These are phyloP conservation scores for Tapera naevia DNA, from an alignment of 2,797 vertebrate genomes.

Conservation along the genomic window DNA sequence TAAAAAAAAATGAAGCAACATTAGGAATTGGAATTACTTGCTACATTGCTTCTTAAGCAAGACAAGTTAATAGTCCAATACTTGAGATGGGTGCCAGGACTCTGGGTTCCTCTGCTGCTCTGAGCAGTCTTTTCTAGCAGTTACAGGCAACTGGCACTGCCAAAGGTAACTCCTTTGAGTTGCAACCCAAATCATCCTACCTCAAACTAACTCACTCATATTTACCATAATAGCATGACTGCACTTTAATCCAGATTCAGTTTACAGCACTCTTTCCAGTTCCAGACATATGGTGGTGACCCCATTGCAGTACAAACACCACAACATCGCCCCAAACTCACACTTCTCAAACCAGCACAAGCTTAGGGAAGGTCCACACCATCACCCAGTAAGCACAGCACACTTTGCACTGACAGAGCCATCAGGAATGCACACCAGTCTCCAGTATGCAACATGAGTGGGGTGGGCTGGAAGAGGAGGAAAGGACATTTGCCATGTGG, in stretches of 20 bases:
- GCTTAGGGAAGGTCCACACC: background rate
- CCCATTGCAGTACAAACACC: background rate
- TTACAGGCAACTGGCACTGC: background rate
- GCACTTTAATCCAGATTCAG: background rate
- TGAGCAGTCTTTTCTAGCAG: background rate
- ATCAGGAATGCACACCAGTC: background rate
- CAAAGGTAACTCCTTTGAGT: background rate
- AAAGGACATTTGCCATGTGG: background rate
- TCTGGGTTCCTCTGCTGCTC: background rate
- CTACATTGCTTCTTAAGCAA: background rate
- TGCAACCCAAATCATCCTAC: background rate
- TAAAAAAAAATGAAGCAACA: background rate
- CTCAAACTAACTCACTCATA: background rate
- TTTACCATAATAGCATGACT: background rate
- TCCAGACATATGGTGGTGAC: fast-evolving
- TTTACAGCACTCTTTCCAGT: background rate
- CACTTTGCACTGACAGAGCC: too few relatives aligned
- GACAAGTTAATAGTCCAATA: background rate
- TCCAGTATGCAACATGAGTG: background rate
- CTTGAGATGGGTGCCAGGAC: background rate
- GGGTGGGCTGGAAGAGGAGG: background rate
- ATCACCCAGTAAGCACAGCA: fast-evolving
- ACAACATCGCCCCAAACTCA: fast-evolving
- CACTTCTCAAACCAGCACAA: background rate
- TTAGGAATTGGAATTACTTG: background rate